Evolutionary conservation across 2,888 invertebrate species (phyloP), one percentile per base, ranked within the genome.

Genomic region (Thereva unica): DNA sequence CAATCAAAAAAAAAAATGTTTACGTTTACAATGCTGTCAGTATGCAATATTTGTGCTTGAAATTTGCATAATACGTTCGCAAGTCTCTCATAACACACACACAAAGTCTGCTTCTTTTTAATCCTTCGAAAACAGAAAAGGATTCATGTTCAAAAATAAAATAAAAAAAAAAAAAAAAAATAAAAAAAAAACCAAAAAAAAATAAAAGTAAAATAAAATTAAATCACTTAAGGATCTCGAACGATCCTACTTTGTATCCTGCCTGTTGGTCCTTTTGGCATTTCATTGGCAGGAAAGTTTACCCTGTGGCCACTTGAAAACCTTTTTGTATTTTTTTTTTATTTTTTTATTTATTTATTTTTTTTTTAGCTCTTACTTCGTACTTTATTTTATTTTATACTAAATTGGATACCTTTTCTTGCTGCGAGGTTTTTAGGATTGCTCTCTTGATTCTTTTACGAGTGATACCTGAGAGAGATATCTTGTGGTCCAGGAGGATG

Each of bases 381-480:
- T 6, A 12, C 53, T 6, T 38, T 53, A 47, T 59, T 59, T 59
- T 44, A 59, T 47, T 59, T 23, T 23, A 23, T 23, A 23, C 23
- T 47, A 47, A 53, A 59, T 59, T 59, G 37, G 8, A 59, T 37
- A 59, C 57, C 45, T 59, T 59, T 47, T 47, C 12, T 23, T 23
- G 23, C 23, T 23, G 23, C 23, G 23, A 23, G 23, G 23, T 23
- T 23, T 23, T 23, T 23, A 23, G 23, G 23, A 23, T 23, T 23
- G 23, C 23, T 47, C 37, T 59, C 47, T 47, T 38, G 53, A 53
- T 38, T 50, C 10, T 50, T 10, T 34, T 23, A 34, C 50, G 47
- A 45, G 57, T 47, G 10, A 47, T 38, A 47, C 57, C 47, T 59
- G 57, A 47, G 47, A 57, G 47, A 47, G 57, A 59, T 50, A 50